Base-by-base conservation (phyloP, 2,113 vertebrate species). In the Mobula birostris region DNA sequence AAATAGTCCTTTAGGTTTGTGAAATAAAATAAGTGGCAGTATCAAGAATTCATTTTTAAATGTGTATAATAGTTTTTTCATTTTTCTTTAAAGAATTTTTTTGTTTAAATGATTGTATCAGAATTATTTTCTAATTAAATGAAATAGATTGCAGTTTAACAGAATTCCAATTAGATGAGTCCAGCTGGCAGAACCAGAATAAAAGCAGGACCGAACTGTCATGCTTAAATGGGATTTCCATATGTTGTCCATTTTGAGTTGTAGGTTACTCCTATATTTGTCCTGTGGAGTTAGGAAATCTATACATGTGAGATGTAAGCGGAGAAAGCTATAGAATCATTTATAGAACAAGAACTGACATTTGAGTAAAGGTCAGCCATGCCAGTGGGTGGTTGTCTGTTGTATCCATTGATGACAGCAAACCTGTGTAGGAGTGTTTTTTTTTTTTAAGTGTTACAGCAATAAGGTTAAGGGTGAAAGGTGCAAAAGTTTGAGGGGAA, bases 241-340 rank as follows among this genome's bases (percentile, higher is more conserved):
- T 85, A 85, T 85, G 82, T 61, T 58, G 82, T 29, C 56, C 29
- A 66, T n/a, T 0, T 66, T 90, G 85, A 90, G 58, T 63, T 90
- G 63, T 66, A 90, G 61, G 61, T 68, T 83, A 27, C 48, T 83
- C 5, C 40, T 58, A 83, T 83, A 24, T 83, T 83, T 83, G 21
- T 83, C 40, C 40, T 83, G 40, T 83, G 40, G 19, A 3, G 36
- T 82, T 88, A n/a, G 27, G 27, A n/a, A 63, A 66, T n/a, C 61
- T n/a, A 88, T 88, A 88, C 29, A 66, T 66, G 58, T 90, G 85
- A 90, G 61, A 61, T 90, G 17, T 66, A 90, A 90, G n/a, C 6
- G 63, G 61, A 17, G 58, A 15, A 68, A 68, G n/a, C n/a, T 66
- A 36, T 63, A 21, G 15, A 32, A 88, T 66, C 29, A 32, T 87